Base-by-base conservation (phyloP, 1,140 invertebrate species). In the Drosophila novamexicana region DNA sequence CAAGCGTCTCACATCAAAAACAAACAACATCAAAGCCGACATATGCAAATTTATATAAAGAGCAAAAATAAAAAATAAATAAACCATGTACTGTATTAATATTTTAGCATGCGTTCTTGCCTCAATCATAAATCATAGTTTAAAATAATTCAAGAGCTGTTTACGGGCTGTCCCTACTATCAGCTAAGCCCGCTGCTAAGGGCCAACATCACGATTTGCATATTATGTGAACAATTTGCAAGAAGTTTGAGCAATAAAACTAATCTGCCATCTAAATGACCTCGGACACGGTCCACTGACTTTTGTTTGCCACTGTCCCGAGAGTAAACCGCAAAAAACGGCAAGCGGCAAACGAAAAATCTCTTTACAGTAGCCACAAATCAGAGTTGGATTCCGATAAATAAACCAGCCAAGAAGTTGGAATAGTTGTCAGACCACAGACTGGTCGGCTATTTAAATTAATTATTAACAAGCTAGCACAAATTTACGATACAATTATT, bases 231-330 rank as follows among this genome's bases (percentile, higher is more conserved):
- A 79, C 84, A 77, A 82, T 86, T 86, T 89, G 79, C 76, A 89
- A 83, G 76, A 76, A 76, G 76, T 77, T 89, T 54, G 22, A 50
- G 81, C 84, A 70, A 86, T 86, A 89, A 86, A 86, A 82, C 70
- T 86, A 86, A 86, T 86, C 83, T 86, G 14, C 57, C 84, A 86
- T 86, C 83, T 86, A 89, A 89, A 86, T 86, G 83, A 83, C 79
- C 75, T 65, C 65, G 63, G 69, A 45, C 75, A 86, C 74, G 81
- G 81, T 69, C 69, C 73, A 85, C 73, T 74, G 81, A 73, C 77
- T 84, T 67, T 62, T 76, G 72, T 40, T 79, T 36, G 50, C 65
- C 40, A 74, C 56, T 65, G 64, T 61, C 34, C 44, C 47, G 36
- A 6, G 4, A 72, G 57, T 65, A 75, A 57, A 77, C 34, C 18